Evolutionary conservation across 2,888 invertebrate species (phyloP), one percentile per base, ranked within the genome.

Genomic region (Allolobophora icterica): DNA sequence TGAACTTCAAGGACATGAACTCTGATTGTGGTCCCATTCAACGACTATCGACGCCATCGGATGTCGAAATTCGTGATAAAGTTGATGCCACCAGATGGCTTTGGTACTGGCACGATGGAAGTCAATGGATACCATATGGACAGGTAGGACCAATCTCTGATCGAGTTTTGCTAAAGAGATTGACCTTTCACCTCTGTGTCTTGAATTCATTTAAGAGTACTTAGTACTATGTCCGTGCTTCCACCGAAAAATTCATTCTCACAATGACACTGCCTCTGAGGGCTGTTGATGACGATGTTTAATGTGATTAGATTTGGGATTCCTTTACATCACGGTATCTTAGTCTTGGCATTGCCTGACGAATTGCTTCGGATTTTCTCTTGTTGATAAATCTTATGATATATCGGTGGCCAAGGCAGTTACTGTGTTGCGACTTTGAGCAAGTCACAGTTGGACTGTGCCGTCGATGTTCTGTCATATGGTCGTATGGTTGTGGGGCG

Each of bases 31-130:
- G 87, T 35, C 34, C 21, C n/a, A 87, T 87, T 87, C 87, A 87
- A 17, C 87, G 87, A 87, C 87, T 87, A 6, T 35, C 87, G 6
- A 87, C 87, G 6, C 87, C 87, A 87, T 87, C 87, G 6, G 11
- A 87, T 87, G 87, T 87, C 21, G n/a, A 87, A 35, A 6, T 34
- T 35, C 87, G 33, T 21, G 87, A 87, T 19, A 87, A 87, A 38
- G 87, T 38, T 0, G 87, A 87, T 17, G 34, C 87, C 34, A 87
- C 87, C 87, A 87, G 34, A 87, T 87, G 87, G 87, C 87, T n/a
- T 6, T 87, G 87, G 87, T 87, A 87, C 87, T 87, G 87, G 87
- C 19, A 87, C 38, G 35, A 87, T 87, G 38, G 87, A 24, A 38
- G 35, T n/a, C 19, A 87, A 8, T 87, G 87, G 87, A 35, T 87